Conservation (phyloP, 2,888 invertebrate genomes). For the Pimpla rufipes region DNA sequence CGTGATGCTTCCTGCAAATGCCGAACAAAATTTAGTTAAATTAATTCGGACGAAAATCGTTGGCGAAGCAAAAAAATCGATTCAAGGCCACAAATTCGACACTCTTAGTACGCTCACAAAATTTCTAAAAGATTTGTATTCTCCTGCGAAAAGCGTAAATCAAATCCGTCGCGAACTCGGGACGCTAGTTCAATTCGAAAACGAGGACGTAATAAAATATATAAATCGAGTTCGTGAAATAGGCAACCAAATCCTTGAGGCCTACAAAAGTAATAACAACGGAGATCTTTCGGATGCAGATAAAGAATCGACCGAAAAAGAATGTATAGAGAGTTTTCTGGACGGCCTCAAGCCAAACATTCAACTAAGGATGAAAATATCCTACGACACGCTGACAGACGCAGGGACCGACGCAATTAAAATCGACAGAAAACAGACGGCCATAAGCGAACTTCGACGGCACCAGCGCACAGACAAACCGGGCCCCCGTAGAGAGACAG, state of each 20-base stretch:
- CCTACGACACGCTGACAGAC: neutral
- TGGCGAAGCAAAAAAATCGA: conserved; percentile 25
- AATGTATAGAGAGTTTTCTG: conserved; percentile 40
- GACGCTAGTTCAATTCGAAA: neutral
- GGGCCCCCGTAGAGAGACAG: neutral
- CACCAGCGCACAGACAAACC: neutral
- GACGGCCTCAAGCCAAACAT: conserved; percentile 34
- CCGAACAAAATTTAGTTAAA: conserved; percentile 21
- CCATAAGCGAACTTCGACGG: neutral
- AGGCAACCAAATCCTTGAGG: conserved; percentile 21
- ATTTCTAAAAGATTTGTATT: conserved; percentile 23
- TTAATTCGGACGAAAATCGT: conserved; percentile 33
- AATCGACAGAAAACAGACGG: conserved; percentile 36
- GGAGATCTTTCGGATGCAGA: neutral
- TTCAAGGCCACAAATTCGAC: conserved; percentile 26
- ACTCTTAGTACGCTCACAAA: neutral
- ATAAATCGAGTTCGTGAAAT: conserved; percentile 44
- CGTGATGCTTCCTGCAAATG: conserved; percentile 22
- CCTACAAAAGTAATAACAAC: conserved; percentile 10
- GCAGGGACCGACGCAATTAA: conserved; percentile 24
- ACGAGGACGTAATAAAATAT: conserved; percentile 32
- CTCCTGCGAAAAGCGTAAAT: conserved; percentile 16
- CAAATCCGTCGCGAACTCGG: conserved; percentile 26
- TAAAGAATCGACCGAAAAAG: neutral
- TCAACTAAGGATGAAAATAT: conserved; percentile 6